Base-by-base conservation (phyloP, 2,888 invertebrate genomes). In the Theodoxus fluviatilis region DNA sequence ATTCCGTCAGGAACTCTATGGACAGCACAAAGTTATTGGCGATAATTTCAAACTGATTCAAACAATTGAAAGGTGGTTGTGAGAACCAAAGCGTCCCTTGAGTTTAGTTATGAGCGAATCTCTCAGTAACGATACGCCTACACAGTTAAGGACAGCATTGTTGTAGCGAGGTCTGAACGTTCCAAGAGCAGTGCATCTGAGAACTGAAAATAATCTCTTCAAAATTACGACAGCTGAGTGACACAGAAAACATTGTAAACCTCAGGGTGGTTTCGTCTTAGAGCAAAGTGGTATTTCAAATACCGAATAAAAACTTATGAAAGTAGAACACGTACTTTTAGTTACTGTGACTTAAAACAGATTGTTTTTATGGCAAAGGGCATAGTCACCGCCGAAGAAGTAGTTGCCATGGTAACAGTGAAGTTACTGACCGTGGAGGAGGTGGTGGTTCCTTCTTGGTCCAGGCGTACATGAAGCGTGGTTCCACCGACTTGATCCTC, bases 381-480 rank as follows among this genome's bases (percentile, higher is more conserved):
- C 47, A 47, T 18, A 15, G 15, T 47, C 47, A 47, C 2, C 15
- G n/a, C n/a, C n/a, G 15, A 15, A 18, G 1, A 47, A 47, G 47
- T n/a, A 47, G 47, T 2, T 18, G 15, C 15, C 15, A 28, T 61
- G n/a, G n/a, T 31, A 31, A 31, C 15, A 12, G 3, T 28, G 2
- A 37, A 37, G 28, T 57, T 57, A 77, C 78, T 78, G 74, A 83
- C 83, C 67, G 65, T 15, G 77, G 79, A 57, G 76, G 69, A 37
- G 78, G 66, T 1, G 81, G 80, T 9, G 78, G 74, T 25, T 76
- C 75, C 28, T 65, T 35, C 65, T 78, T 81, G 7, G 75, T 78
- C 81, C 82, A 83, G 18, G 81, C 81, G 66, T 83, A 83, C 83
- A 83, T 83, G 57, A 82, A 80, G 22, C 82, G 74, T 12, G 80